Evolutionary conservation across 2,113 vertebrate genomes (phyloP).

Genomic region (Hassar affinis): DNA sequence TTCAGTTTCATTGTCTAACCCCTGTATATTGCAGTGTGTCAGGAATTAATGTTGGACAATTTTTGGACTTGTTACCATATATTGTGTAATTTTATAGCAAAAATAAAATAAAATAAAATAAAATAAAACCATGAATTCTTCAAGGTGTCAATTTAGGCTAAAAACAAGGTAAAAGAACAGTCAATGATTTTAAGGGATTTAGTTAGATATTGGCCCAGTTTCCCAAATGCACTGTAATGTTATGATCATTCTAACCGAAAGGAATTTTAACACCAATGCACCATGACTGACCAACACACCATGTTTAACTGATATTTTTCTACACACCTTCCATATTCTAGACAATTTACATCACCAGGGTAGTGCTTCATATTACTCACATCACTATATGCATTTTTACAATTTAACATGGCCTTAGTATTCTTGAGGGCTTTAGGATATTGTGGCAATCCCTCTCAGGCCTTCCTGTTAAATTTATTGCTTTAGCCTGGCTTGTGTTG

Average conservation of each 20-base stretch:
- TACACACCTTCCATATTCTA: background rate
- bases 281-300: background rate
- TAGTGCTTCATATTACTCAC: background rate
- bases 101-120: too few relatives aligned
- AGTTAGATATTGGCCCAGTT: background rate
- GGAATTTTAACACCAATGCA: background rate
- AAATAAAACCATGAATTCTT: background rate
- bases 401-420: background rate
- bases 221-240: background rate
- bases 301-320: background rate
- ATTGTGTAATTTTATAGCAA: background rate
- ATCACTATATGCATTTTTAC: background rate
- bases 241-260: background rate
- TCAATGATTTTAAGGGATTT: background rate
- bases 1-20: too few relatives aligned
- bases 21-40: background rate
- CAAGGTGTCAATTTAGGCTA: background rate
- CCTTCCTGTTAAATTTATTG: background rate
- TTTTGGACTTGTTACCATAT: background rate
- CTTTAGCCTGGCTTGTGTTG: background rate
- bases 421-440: background rate
- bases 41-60: background rate
- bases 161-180: background rate
- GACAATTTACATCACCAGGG: background rate
- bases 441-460: background rate